These are phyloP conservation scores for Caenorhabditis sp. DNA, from an alignment of 2,888 invertebrate genomes.

Conservation along the genomic window DNA sequence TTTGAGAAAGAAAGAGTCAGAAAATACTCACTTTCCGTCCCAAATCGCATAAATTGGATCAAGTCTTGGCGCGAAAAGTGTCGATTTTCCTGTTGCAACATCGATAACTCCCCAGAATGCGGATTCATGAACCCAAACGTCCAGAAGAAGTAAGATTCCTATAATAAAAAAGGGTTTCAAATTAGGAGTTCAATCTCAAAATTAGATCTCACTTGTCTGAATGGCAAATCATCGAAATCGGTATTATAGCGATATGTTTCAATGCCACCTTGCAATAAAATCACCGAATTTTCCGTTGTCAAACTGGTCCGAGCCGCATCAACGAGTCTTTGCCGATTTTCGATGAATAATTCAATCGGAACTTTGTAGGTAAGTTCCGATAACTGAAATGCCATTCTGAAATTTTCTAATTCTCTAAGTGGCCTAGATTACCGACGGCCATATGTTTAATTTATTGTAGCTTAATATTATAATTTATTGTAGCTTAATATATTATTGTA, in stretches of 20 bases:
- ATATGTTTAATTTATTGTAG: no score
- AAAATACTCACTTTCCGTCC: constrained; percentile 81
- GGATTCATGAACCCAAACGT: constrained; percentile 91
- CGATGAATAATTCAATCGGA: constrained; percentile 55
- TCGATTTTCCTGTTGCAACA: constrained; percentile 74
- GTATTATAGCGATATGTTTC: constrained; percentile 68
- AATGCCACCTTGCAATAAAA: constrained; percentile 62
- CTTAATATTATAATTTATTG: no score
- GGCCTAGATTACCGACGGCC: no score
- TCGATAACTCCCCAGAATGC: constrained; percentile 83
- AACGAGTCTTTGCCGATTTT: constrained; percentile 61
- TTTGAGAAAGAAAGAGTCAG: background rate
- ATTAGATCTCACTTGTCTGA: no score
- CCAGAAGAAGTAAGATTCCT: constrained; percentile 98
- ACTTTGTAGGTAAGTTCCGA: constrained; percentile 50
- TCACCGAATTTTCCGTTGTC: constrained; percentile 35
- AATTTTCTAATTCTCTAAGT: no score
- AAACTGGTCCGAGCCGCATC: constrained; percentile 12
- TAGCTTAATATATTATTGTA: no score
- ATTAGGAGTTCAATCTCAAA: no score
- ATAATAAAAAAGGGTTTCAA: no score
- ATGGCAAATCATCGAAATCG: constrained; percentile 66
- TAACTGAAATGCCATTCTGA: constrained; percentile 25
- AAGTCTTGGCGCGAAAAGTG: constrained; percentile 86
- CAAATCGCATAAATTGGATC: constrained; percentile 88